A percentile compares a stretch with the other conserved stretches of the same genome.
Conservation (phyloP, 2,888 invertebrate species). For the Apantesis nais region DNA sequence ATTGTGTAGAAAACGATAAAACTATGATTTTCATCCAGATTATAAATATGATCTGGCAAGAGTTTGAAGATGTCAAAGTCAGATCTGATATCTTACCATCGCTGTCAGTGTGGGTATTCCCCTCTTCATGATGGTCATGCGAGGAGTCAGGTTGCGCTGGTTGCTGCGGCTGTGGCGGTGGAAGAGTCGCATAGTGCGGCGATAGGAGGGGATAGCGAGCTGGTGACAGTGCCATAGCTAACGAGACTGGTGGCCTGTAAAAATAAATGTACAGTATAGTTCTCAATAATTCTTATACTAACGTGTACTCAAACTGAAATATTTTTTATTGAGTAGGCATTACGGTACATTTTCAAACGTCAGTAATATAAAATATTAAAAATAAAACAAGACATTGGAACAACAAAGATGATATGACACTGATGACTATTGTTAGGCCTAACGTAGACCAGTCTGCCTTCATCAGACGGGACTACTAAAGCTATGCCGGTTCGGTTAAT, state of each 20-base stretch:
- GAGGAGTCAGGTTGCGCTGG: slow-evolving; percentile 77
- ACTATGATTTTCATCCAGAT: not conserved
- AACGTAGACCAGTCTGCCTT: too few species aligned
- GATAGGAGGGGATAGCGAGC: slow-evolving; percentile 87
- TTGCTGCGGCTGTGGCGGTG: slow-evolving; percentile 85
- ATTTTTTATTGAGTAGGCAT: too few species aligned
- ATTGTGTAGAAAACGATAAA: too few species aligned
- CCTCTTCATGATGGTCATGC: slow-evolving; percentile 70
- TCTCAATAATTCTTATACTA: too few species aligned
- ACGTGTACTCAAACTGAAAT: too few species aligned
- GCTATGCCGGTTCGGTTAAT: too few species aligned
- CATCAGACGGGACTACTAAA: too few species aligned
- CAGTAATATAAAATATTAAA: too few species aligned
- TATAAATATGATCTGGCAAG: not conserved
- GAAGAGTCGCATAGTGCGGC: slow-evolving; percentile 88
- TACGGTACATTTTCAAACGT: too few species aligned
- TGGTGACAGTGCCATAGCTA: slow-evolving; percentile 87
- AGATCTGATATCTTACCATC: slow-evolving; percentile 84
- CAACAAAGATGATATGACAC: too few species aligned
- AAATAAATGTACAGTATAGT: slow-evolving; percentile 10
- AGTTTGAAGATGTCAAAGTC: not conserved
- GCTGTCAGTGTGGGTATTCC: slow-evolving; percentile 82
- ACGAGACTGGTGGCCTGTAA: slow-evolving; percentile 91
- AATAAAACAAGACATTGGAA: too few species aligned
- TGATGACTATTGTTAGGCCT: too few species aligned